Conservation (phyloP, 2,113 vertebrate species). For the Zosterops lateralis region DNA sequence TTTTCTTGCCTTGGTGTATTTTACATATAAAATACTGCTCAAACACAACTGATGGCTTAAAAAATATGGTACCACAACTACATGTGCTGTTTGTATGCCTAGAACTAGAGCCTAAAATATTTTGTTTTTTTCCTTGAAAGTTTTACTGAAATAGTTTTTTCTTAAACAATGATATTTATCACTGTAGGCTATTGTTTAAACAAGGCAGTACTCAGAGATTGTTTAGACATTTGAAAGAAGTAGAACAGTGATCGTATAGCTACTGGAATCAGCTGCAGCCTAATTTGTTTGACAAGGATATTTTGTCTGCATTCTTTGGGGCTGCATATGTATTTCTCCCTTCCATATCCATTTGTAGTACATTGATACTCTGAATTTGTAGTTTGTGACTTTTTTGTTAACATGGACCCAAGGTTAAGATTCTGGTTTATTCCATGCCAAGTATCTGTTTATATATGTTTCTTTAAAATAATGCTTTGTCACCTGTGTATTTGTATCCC, state of each 20-base stretch:
- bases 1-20: background rate
- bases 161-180: background rate
- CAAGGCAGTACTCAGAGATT: background rate
- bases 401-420: background rate
- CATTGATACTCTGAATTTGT: background rate
- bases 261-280: background rate
- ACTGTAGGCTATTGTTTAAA: background rate
- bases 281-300: background rate
- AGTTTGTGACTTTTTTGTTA: background rate
- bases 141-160: background rate
- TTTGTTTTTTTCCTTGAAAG: background rate
- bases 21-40: background rate
- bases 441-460: background rate
- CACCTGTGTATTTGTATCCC: background rate
- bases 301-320: background rate
- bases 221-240: background rate
- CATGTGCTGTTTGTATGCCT: background rate
- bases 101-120: background rate
- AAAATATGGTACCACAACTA: background rate
- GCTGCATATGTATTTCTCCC: background rate
- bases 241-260: background rate
- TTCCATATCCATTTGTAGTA: background rate
- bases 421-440: background rate
- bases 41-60: background rate
- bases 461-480: background rate